Evolutionary conservation across 2,888 invertebrate species (phyloP), one percentile per base, ranked within the genome.

Genomic region (Ferdinandea cuprea): DNA sequence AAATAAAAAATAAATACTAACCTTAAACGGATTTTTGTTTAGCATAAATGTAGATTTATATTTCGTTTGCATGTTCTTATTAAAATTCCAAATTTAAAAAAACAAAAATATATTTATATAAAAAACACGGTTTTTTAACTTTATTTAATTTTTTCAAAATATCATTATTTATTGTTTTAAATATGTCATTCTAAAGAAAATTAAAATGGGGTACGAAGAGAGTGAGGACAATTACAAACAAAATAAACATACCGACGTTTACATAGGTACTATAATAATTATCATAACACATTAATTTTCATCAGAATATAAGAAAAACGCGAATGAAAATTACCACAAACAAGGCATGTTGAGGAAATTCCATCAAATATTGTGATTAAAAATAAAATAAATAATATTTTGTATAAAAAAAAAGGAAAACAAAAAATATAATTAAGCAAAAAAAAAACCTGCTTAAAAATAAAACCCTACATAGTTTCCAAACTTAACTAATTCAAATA

Each of bases 331-430:
- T 21, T 59, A 35, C 59, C 46, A 77, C 69, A 69, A 65, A 66
- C 5, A 61, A 54, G 69, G 65, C 81, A 81, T 72, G 76, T 81
- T 81, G 81, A 66, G 76, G 81, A 54, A 81, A 81, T 81, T 81
- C 81, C 81, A 81, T 81, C 81, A 81, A 81, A 76, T 76, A 81
- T 76, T 81, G 81, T 81, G 81, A 81, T 81, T 81, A 81, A 81
- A 76, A 71, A 44, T 46, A 54, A 63, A 42, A 59, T 54, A 66
- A 48, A 74, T 71, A 76, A 81, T 76, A 81, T 81, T 76, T 81
- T 81, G 71, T 81, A 76, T 81, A 81, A 76, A 81, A 71, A 46
- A 69, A 54, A 25, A 56, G 37, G 21, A 21, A 19, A 56, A 44
- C 52, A 65, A 61, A 19, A 13, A 52, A 32, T 72, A 73, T 79